Evolutionary conservation across 2,888 invertebrate genomes (phyloP).

Genomic region (Caradrina clavipalpis): DNA sequence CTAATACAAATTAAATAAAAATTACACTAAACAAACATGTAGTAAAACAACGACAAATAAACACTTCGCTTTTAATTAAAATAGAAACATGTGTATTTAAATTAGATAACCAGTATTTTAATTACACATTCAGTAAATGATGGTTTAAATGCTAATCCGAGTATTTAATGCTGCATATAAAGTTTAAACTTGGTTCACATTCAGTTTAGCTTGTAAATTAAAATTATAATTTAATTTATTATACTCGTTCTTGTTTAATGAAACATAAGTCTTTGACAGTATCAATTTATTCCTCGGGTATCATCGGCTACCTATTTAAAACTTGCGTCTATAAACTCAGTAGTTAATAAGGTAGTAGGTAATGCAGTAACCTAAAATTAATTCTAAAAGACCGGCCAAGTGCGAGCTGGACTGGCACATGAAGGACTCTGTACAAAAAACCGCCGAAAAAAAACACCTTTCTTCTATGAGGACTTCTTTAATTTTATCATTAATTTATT

Average conservation of each 20-base stretch:
- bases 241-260: background rate
- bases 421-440: no score
- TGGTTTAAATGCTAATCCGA: conserved; percentile 19
- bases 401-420: no score
- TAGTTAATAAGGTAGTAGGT: conserved; percentile 19
- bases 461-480: no score
- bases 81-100: conserved; percentile 14
- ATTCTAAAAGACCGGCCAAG: background rate
- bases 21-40: no score
- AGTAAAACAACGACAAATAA: background rate
- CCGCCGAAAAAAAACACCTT: no score
- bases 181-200: conserved; percentile 2
- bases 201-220: background rate
- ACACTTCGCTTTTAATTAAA: conserved; percentile 2
- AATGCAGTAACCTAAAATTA: background rate
- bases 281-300: background rate
- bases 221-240: background rate
- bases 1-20: no score
- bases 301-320: background rate
- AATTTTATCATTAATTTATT: no score
- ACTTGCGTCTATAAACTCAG: background rate
- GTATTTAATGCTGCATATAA: conserved; percentile 18
- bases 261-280: background rate
- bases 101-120: conserved; percentile 14
- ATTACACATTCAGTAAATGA: conserved; percentile 28